Evolutionary conservation across 2,888 invertebrate genomes (phyloP).

Genomic region (Nemotelus pantherinus): DNA sequence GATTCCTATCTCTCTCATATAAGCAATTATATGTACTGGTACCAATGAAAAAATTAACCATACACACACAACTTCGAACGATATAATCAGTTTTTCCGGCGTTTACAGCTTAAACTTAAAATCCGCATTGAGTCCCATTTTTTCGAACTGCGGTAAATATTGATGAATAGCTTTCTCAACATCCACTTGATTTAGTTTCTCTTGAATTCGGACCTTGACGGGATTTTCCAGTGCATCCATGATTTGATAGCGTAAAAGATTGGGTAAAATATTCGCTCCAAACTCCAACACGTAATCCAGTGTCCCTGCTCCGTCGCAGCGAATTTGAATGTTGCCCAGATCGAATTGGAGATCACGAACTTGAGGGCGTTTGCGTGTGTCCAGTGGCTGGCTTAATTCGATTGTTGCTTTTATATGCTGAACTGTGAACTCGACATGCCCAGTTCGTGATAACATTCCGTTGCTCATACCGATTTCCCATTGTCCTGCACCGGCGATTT

Average conservation of each 20-base stretch:
- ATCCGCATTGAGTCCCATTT: slow-evolving; percentile 21
- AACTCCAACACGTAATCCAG: slow-evolving; percentile 85
- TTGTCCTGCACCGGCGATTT: slow-evolving; percentile 78
- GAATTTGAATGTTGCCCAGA: slow-evolving; percentile 84
- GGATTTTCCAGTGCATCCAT: slow-evolving; percentile 86
- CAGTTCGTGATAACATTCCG: slow-evolving; percentile 75
- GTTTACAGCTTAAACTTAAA: slow-evolving; percentile 34
- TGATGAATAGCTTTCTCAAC: slow-evolving; percentile 77
- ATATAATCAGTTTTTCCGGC: no score
- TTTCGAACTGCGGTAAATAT: slow-evolving; percentile 35
- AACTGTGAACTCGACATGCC: slow-evolving; percentile 80
- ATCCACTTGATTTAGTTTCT: slow-evolving; percentile 75
- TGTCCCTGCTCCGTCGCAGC: slow-evolving; percentile 87
- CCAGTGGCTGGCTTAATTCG: slow-evolving; percentile 78
- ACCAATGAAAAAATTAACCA: no score
- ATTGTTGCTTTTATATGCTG: slow-evolving; percentile 78
- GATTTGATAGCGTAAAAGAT: slow-evolving; percentile 85
- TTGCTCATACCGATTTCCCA: slow-evolving; percentile 80
- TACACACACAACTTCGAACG: no score
- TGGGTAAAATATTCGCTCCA: slow-evolving; percentile 82
- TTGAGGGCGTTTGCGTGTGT: slow-evolving; percentile 76
- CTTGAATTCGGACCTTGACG: slow-evolving; percentile 75
- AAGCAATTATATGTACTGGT: no score
- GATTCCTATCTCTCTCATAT: no score
- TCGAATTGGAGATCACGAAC: slow-evolving; percentile 81